Conservation (phyloP, 2,797 vertebrate genomes). For the Meriones psammophilus region DNA sequence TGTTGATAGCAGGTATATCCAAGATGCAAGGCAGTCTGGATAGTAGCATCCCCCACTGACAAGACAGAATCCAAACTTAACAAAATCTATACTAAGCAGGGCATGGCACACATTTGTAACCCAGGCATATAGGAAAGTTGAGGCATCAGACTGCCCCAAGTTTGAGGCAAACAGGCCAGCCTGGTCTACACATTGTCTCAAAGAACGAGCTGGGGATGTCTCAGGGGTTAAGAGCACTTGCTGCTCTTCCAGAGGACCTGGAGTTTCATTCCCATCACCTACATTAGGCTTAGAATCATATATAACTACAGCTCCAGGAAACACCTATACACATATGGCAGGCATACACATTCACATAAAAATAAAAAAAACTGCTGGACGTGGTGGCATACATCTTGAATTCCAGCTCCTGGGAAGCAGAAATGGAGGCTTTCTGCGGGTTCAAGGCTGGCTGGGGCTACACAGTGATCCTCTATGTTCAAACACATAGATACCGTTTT, state of each 20-base stretch:
- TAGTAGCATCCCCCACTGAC: not conserved
- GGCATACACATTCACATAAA: not conserved
- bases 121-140: not conserved
- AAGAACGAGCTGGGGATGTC: not conserved
- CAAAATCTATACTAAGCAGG: not conserved
- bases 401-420: not conserved
- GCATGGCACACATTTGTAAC: not conserved
- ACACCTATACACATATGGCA: not conserved
- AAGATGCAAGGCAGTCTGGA: not conserved
- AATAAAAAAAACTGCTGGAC: not conserved
- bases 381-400: not conserved
- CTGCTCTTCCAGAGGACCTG: not conserved
- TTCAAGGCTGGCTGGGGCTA: not conserved
- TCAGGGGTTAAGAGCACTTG: not conserved
- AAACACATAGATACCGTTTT: not conserved
- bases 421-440: too few relatives aligned
- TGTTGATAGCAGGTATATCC: not conserved
- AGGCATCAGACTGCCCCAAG: not conserved
- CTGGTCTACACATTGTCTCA: not conserved
- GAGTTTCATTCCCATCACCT: too few relatives aligned
- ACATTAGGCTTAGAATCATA: not conserved
- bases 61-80: not conserved
- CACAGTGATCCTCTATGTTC: not conserved
- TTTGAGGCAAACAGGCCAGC: not conserved
- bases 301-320: not conserved